Evolutionary conservation across 2,797 vertebrate species (phyloP), one percentile per base, ranked within the genome.

Genomic region (Artibeus jamaicensis): DNA sequence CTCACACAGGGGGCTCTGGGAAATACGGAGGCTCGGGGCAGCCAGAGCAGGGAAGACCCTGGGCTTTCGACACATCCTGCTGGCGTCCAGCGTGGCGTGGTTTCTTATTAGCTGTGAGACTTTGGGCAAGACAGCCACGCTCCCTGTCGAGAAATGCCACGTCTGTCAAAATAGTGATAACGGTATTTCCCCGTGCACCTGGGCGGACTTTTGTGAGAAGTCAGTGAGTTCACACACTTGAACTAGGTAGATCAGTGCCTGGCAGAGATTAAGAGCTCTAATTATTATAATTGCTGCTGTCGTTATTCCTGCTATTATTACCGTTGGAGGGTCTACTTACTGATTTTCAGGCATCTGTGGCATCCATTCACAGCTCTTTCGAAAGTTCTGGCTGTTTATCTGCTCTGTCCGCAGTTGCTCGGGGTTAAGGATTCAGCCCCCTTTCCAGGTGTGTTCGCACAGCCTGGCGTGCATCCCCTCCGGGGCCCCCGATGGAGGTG

Each of bases 21-120:
- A 89, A 78, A n/a, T 16, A 29, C 0, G 2, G 67, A 74, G 42
- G 77, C 29, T 48, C 0, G 0, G 15, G 70, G 26, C 4, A 39
- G 42, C 78, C 73, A 76, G 77, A 67, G 18, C n/a, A 19, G 14
- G 11, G 21, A 18, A n/a, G 34, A 14, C 34, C 32, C 22, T 15
- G 18, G 46, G n/a, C 79, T 53, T 46, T 29, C 12, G 67, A 10
- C 48, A 26, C 50, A 21, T 26, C 21, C 68, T 34, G 12, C 24
- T 15, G 46, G 10, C 15, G 7, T 32, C 34, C 4, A 29, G 42
- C 4, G 37, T 6, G 2, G 15, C 9, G 16, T 79, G 19, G 1
- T 18, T 2, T 7, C 42, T 83, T 14, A 8, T 4, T 12, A 37
- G 18, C 21, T 14, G 4, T 34, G 39, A n/a, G 39, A 32, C 68